Evolutionary conservation across 2,888 invertebrate species (phyloP).

Genomic region (Thereva nobilitata): DNA sequence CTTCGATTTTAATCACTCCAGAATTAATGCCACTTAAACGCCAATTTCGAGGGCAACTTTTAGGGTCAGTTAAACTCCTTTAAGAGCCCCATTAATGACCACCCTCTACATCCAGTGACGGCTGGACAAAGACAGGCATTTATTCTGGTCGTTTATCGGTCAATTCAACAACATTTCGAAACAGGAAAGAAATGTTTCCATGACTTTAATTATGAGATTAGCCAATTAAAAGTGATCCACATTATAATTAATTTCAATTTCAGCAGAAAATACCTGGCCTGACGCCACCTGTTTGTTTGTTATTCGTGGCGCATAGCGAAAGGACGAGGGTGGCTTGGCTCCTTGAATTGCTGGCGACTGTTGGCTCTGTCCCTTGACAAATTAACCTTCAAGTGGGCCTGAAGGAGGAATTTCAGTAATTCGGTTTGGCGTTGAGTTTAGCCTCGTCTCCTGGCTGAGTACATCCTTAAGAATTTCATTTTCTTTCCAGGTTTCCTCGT

Average conservation of each 20-base stretch:
- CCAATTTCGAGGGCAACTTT: too few species aligned
- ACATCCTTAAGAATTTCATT: neutral
- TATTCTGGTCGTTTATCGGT: slow-evolving; percentile 15
- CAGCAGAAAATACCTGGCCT: slow-evolving; percentile 13
- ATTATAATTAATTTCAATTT: slow-evolving; percentile 26
- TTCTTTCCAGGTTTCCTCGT: neutral
- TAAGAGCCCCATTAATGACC: too few species aligned
- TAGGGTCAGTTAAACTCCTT: too few species aligned
- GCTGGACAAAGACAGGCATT: slow-evolving; percentile 1
- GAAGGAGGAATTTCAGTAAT: slow-evolving; percentile 10
- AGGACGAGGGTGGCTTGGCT: too few species aligned
- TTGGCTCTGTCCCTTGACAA: neutral
- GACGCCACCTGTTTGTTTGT: neutral
- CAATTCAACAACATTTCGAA: slow-evolving; percentile 14
- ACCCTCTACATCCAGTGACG: too few species aligned
- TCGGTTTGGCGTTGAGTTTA: slow-evolving; percentile 7
- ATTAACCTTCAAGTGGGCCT: slow-evolving; percentile 11
- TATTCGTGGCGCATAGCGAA: neutral
- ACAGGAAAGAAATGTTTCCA: slow-evolving; percentile 8
- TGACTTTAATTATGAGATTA: slow-evolving; percentile 26
- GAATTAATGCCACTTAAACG: too few species aligned
- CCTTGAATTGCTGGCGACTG: too few species aligned
- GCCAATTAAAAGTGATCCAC: slow-evolving; percentile 21
- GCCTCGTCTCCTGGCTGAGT: slow-evolving; percentile 1
- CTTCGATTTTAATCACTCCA: too few species aligned